Base-by-base conservation (phyloP, 2,113 vertebrate species). In the Corythoichthys intestinalis region DNA sequence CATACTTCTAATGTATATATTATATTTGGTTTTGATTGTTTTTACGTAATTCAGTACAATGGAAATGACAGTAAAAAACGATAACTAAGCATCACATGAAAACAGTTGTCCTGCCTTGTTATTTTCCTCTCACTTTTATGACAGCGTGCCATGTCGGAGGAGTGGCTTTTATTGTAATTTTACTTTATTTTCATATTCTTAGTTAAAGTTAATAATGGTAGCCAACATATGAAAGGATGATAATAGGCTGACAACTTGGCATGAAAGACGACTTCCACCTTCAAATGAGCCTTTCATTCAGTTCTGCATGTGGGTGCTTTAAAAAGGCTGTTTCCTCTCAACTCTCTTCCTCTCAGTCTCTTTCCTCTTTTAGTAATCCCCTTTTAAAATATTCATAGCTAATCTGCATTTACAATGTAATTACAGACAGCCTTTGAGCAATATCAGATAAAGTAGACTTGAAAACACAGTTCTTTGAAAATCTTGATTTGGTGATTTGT, bases 341-440 rank as follows among this genome's bases (percentile, higher is more conserved):
- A 76, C 75, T 86, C 71, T 74, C 73, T 77, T 71, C 67, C 70
- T 69, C 80, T 72, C 74, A 53, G 74, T 85, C 78, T 82, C 82
- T 76, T 87, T 91, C 83, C 83, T 81, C 79, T 87, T 85, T 90
- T 88, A 86, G 85, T 90, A 88, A 90, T 91, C 86, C 86, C 77
- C 82, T 79, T 89, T 82, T 88, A 82, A 89, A 91, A 90, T 91
- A 91, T 91, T 90, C 88, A 91, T 86, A 70, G 85, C 81, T 90
- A 89, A 92, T 92, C 89, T 91, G 83, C 85, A 88, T 91, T 89
- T 85, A 87, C 86, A 86, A 85, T 89, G 86, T 90, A 85, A 90
- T 93, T 91, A 87, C 88, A 86, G 83, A 71, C 75, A 12, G 66
- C 81, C 79, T 87, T 81, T 89, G 76, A 89, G 78, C 77, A 83